These are phyloP conservation scores for Gryllus bimaculatus DNA, from an alignment of 1,140 invertebrate species.

Conservation along the genomic window DNA sequence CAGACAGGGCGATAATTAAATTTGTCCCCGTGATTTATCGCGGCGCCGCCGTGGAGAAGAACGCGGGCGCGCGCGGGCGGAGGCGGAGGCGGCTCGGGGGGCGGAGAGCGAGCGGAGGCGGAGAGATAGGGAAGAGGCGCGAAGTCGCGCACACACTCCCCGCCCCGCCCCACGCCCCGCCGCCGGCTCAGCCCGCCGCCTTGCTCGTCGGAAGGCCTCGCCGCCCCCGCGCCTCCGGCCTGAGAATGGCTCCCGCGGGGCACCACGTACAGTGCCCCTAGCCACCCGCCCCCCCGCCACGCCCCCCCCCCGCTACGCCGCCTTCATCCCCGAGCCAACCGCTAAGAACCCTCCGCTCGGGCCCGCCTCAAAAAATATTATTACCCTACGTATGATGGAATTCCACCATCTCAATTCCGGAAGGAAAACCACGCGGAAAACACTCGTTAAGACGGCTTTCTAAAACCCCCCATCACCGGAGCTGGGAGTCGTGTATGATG, in stretches of 20 bases:
- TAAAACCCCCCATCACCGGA: not conserved
- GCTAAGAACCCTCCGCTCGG: too few species aligned
- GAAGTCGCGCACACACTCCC: too few species aligned
- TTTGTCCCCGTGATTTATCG: conserved; percentile 46
- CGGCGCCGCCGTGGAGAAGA: not conserved
- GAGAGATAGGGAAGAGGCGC: not conserved
- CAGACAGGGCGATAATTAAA: conserved; percentile 48
- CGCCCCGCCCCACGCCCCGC: too few species aligned
- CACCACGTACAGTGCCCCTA: not conserved
- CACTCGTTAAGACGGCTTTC: not conserved
- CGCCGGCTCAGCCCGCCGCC: not conserved
- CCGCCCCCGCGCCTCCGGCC: not conserved
- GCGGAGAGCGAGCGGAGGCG: not conserved
- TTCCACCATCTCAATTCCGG: not conserved
- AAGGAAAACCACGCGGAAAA: not conserved
- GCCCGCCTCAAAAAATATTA: not conserved
- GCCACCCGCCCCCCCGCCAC: too few species aligned
- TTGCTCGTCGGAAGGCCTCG: not conserved
- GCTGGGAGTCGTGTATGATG: not conserved
- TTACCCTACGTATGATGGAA: not conserved
- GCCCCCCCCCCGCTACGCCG: not conserved
- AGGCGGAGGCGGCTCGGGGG: too few species aligned
- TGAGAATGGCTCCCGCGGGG: not conserved
- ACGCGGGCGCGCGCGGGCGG: too few species aligned
- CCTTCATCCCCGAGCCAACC: not conserved